These are phyloP conservation scores for Cuniculus paca DNA, from an alignment of 2,797 vertebrate species.

Conservation along the genomic window DNA sequence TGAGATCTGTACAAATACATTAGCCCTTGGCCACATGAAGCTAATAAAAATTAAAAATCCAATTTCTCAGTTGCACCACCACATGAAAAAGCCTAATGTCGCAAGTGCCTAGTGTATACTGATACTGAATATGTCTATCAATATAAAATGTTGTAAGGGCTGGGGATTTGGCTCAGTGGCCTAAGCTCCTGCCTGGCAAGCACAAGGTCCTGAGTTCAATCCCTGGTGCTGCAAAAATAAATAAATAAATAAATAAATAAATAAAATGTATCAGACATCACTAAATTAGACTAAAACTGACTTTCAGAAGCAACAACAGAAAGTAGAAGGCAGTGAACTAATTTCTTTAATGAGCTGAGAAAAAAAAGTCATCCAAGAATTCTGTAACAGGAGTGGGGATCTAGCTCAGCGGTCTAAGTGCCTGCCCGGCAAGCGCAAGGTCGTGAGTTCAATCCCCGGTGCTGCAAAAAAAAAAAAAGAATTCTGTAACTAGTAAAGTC, in stretches of 20 bases:
- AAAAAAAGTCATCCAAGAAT: constrained; percentile 12
- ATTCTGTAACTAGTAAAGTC: constrained; percentile 2
- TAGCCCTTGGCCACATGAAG: not conserved
- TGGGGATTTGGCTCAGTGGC: no score
- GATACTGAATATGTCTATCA: not conserved
- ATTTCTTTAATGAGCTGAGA: constrained; percentile 9
- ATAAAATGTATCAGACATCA: not conserved
- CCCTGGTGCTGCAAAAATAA: no score
- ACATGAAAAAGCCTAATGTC: not conserved
- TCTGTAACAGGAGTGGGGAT: no score
- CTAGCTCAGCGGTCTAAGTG: no score
- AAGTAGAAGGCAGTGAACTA: not conserved
- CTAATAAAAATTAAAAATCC: constrained; percentile 51
- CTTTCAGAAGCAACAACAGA: constrained; percentile 28
- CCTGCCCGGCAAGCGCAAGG: no score
- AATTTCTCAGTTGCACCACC: constrained; percentile 15
- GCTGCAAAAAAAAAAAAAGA: no score
- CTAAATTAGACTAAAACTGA: constrained; percentile 22
- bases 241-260: no score
- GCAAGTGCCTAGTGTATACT: not conserved
- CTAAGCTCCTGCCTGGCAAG: no score
- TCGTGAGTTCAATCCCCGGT: no score
- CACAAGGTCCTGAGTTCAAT: no score
- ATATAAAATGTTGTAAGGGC: constrained; percentile 50
- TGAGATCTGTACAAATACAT: not conserved